Evolutionary conservation across 2,113 vertebrate species (phyloP), one percentile per base, ranked within the genome.

Genomic region (Aleadryas rufinucha): DNA sequence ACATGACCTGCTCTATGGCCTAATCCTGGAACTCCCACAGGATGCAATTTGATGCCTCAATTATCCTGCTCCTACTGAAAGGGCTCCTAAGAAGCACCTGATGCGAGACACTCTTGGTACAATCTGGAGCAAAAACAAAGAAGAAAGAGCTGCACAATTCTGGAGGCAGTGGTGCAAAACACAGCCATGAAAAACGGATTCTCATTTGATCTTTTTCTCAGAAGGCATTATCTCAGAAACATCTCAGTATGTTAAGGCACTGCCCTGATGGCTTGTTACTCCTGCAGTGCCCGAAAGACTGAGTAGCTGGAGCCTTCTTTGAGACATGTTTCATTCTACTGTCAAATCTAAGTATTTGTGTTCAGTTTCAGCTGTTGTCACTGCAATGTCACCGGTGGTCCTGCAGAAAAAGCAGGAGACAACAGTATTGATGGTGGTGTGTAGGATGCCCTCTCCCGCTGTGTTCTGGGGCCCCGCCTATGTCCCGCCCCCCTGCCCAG

Each of bases 131-230:
- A 70, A 86, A 87, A 93, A 78, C 31, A 84, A 89, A 89, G 77
- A 50, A 87, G 61, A 83, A 35, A 21, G 50, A 83, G 47, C 60
- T 57, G 65, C 52, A 76, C 44, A 71, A 52, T 76, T 66, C 70
- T 93, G 60, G 60, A 70, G 75, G 60, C 33, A 56, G 11, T 1
- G 7, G 33, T 72, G 56, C 76, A 89, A 94, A 95, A 77, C 85
- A 92, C 30, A 63, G 42, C 47, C 1, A 0, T 54, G 64, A 35
- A 72, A 87, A 93, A 59, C 26, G 41, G 23, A 37, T 53, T 63
- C 4, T 4, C 23, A 28, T 95, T 68, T 89, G 74, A 76, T 89
- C 70, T 95, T 83, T 89, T 96, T 94, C 89, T 91, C 77, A 87
- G 89, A 94, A 89, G 41, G 56, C 49, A 50, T 60, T 92, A 76